Evolutionary conservation across 2,113 vertebrate genomes (phyloP).

Genomic region (Mionectes macconnelli): DNA sequence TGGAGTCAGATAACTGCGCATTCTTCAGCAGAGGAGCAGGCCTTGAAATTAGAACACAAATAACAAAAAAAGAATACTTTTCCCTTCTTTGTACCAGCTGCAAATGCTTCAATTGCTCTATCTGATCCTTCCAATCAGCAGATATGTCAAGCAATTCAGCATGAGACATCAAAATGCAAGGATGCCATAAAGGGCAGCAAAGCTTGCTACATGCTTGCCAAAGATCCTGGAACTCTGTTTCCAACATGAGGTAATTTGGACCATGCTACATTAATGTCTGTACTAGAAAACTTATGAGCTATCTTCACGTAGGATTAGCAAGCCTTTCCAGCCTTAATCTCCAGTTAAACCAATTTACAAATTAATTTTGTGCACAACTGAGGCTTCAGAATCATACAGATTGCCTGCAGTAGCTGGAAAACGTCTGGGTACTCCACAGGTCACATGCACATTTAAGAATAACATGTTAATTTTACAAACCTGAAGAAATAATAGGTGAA

Average conservation of each 20-base stretch:
- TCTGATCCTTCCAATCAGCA: not conserved
- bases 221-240: not conserved
- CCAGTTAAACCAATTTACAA: not conserved
- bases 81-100: not conserved
- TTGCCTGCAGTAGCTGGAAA: not conserved
- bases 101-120: not conserved
- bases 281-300: not conserved
- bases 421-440: not conserved
- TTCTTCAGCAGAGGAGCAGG: slow-evolving; percentile 95
- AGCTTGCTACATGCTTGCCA: not conserved
- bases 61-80: not conserved
- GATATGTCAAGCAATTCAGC: not conserved
- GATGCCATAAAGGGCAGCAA: not conserved
- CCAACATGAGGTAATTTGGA: not conserved
- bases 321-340: not conserved
- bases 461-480: not conserved
- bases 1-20: slow-evolving; percentile 84
- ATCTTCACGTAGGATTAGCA: not conserved
- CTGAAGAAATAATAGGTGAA: not conserved
- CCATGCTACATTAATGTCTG: not conserved
- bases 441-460: not conserved
- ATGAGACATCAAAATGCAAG: not conserved
- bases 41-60: slow-evolving; percentile 63
- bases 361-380: not conserved
- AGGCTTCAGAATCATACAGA: not conserved